phyloP scores from a whole-genome alignment of 2,888 invertebrate genomes.

The Caenorhabditis afra region DNA sequence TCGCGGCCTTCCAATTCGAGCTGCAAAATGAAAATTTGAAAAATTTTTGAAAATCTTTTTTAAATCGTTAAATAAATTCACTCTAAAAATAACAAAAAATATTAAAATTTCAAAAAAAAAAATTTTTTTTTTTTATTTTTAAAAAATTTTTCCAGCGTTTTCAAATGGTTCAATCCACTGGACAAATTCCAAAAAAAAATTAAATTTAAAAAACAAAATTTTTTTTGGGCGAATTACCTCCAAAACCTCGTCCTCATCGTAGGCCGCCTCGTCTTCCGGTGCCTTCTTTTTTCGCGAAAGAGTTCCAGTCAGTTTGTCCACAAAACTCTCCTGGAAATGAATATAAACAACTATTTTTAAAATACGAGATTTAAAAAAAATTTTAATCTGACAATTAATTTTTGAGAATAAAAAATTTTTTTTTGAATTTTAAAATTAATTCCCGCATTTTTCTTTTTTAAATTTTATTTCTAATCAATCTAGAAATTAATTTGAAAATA shows the following conservation, averaged over 20 bases:
- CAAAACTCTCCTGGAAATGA: constrained; percentile 65
- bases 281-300: constrained; percentile 75
- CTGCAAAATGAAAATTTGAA: constrained; percentile 47
- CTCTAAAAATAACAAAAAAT: not conserved
- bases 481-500: too few species aligned
- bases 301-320: constrained; percentile 77
- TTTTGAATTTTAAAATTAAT: too few species aligned
- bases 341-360: not conserved
- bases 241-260: constrained; percentile 64
- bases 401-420: too few species aligned
- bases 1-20: constrained; percentile 79
- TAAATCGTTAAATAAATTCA: constrained; percentile 1
- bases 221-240: constrained; percentile 50
- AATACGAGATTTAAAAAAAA: not conserved
- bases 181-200: not conserved
- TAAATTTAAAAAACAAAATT: not conserved
- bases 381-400: too few species aligned
- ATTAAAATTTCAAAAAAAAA: not conserved
- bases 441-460: too few species aligned
- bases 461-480: too few species aligned
- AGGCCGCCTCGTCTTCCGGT: constrained; percentile 51
- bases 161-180: not conserved
- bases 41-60: too few species aligned
- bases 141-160: too few species aligned
- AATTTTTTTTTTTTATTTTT: not conserved